A percentile compares a stretch with the other conserved stretches of the same genome.
phyloP scores from a whole-genome alignment of 2,113 vertebrate genomes.

The Lagenorhynchus albirostris region DNA sequence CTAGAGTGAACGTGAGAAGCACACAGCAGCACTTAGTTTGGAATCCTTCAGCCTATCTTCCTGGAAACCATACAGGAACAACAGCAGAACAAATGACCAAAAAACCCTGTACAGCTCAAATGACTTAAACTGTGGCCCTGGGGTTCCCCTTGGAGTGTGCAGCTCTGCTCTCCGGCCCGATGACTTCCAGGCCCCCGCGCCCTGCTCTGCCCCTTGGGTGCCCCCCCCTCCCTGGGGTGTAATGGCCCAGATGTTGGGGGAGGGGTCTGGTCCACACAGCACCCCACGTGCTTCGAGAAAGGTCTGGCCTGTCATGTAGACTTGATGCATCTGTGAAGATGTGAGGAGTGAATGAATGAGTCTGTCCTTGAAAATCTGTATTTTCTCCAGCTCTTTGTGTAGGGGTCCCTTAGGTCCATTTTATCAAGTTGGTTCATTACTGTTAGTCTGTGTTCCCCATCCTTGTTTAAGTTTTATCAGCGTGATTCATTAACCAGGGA shows the following conservation, averaged over 20 bases:
- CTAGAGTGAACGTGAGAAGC: neutral
- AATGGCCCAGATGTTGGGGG: neutral
- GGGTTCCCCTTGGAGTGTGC: too few species aligned
- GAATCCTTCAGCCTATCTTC: neutral
- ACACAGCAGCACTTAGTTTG: fast-evolving
- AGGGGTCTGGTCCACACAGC: neutral
- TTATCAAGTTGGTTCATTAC: neutral
- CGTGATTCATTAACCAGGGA: neutral
- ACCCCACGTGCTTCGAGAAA: too few species aligned
- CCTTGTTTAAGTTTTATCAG: neutral
- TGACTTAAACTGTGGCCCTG: neutral
- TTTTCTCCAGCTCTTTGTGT: neutral
- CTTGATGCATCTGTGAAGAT: neutral
- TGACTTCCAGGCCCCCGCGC: fast-evolving
- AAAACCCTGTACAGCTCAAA: too few species aligned
- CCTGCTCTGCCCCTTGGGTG: neutral
- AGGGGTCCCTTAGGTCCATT: neutral
- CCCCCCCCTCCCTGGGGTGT: too few species aligned
- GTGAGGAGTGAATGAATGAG: neutral
- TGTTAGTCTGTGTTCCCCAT: neutral
- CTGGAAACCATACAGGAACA: neutral
- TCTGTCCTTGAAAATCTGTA: neutral
- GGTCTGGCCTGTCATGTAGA: neutral
- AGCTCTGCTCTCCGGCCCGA: neutral
- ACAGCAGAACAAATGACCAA: neutral